A percentile compares a stretch with the other conserved stretches of the same genome.
phyloP scores from a whole-genome alignment of 2,113 vertebrate species.

The Aptenodytes forsteri region DNA sequence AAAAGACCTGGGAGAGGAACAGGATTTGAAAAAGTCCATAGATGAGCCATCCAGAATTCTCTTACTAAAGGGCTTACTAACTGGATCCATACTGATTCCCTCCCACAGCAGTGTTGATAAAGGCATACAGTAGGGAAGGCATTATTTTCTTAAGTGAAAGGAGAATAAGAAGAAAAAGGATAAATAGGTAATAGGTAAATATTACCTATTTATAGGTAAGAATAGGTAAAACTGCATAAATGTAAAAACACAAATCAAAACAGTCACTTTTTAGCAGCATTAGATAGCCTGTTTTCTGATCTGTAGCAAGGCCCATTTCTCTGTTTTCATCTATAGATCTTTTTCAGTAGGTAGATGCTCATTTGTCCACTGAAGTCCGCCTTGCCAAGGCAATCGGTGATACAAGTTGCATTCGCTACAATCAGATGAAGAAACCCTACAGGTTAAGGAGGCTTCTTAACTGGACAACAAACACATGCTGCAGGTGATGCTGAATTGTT shows the following conservation, averaged over 20 bases:
- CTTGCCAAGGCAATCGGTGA: neutral
- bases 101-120: neutral
- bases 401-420: neutral
- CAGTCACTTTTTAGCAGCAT: neutral
- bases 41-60: neutral
- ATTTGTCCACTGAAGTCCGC: neutral
- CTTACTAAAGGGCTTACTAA: neutral
- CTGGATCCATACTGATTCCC: neutral
- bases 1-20: neutral
- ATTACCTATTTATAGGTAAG: too few relatives aligned
- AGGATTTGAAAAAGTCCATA: neutral
- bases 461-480: neutral
- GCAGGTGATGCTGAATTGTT: neutral
- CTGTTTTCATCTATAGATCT: neutral
- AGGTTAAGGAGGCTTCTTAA: neutral
- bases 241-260: neutral
- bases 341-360: neutral
- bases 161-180: neutral
- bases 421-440: neutral
- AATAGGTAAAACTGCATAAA: neutral
- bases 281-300: neutral
- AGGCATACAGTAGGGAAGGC: neutral
- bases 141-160: neutral
- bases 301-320: neutral
- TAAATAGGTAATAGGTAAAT: too few relatives aligned